Base-by-base conservation (phyloP, 2,888 invertebrate genomes). In the Polydesmus complanatus region DNA sequence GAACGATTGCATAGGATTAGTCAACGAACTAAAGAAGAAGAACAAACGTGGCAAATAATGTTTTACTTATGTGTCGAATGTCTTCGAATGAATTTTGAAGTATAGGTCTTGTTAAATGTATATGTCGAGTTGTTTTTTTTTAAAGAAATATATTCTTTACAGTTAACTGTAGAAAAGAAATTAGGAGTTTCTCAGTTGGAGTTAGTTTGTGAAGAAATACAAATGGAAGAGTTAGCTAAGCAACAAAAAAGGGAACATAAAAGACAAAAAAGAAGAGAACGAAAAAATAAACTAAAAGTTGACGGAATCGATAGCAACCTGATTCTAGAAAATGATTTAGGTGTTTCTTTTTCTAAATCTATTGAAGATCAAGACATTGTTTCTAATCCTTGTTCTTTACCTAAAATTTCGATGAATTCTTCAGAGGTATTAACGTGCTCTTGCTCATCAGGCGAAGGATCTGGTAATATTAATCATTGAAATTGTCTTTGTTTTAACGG, bases 41-140 rank as follows among this genome's bases (percentile, higher is more conserved):
- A 93, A 73, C 86, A 89, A 71, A 90, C 92, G n/a, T 93, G 92
- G 77, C 89, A 90, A 75, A 87, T 92, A 58, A 82, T 94, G 64
- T 90, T 91, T 58, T 91, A 89, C 53, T 87, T 89, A 3, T 87
- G 86, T 0, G 84, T 92, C 0, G 89, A 92, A 71, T 88, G 91
- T 3, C 78, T 94, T 18, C 85, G 86, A 70, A 84, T 90, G 67
- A 91, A 86, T 74, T 94, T 93, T 74, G 89, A 73, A 69, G 71
- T 72, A 63, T 61, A 8, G 25, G 23, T 51, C n/a, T 8, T 14
- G 5, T 5, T 23, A 26, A 54, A 23, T 23, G 54, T 22, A 27
- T 14, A 11, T 54, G n/a, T 54, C 11, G 11, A 27, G 8, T 14
- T 19, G 27, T 26, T 54, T 23, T 23, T 27, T 14, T 54, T 54